Evolutionary conservation across 2,797 vertebrate species (phyloP).

Genomic region (Periophthalmus magnuspinnatus): DNA sequence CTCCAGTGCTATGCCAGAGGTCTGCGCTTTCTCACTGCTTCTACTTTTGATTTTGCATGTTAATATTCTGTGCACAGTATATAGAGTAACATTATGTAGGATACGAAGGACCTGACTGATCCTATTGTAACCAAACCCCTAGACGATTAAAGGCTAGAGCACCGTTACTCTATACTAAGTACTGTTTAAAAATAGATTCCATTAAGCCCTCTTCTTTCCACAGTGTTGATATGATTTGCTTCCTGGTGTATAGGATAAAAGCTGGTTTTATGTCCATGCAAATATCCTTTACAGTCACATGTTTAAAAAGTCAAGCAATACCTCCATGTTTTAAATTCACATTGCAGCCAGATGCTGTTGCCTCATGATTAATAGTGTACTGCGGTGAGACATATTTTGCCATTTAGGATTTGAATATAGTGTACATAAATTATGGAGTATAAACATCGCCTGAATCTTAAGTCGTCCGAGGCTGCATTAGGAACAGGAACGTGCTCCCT

Average conservation of each 20-base stretch:
- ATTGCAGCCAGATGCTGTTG: slow-evolving; percentile 15
- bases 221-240: slow-evolving; percentile 40
- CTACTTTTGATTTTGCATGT: background rate
- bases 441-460: slow-evolving; percentile 35
- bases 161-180: slow-evolving; percentile 40
- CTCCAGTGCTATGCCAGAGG: no score
- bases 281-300: slow-evolving; percentile 26
- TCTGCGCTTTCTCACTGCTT: background rate
- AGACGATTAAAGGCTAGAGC: slow-evolving; percentile 31
- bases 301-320: background rate
- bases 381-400: slow-evolving; percentile 14
- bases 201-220: slow-evolving; percentile 55
- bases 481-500: slow-evolving; percentile 44
- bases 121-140: slow-evolving; percentile 36
- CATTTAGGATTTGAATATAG: slow-evolving; percentile 23
- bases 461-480: slow-evolving; percentile 44
- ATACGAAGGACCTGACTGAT: slow-evolving; percentile 35
- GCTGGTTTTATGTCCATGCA: slow-evolving; percentile 18
- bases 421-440: slow-evolving; percentile 39
- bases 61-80: background rate
- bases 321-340: slow-evolving; percentile 14
- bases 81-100: slow-evolving; percentile 6
- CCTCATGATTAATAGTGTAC: slow-evolving; percentile 15
- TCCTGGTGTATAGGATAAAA: slow-evolving; percentile 29
- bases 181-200: slow-evolving; percentile 60